These are phyloP conservation scores for Apis laboriosa DNA, from an alignment of 1,140 invertebrate genomes.

Conservation along the genomic window DNA sequence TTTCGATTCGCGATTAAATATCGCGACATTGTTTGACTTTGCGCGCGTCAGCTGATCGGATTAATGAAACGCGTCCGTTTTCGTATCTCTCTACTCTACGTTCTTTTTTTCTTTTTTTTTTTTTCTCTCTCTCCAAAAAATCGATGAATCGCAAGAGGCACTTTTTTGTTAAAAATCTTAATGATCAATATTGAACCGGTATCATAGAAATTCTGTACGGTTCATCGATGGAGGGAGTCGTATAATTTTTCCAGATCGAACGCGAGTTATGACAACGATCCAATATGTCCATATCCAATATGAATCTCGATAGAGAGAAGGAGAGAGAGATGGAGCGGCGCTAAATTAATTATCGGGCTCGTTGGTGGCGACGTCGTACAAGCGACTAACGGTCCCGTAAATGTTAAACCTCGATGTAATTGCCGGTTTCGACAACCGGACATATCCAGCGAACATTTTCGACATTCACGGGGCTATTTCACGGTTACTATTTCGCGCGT, in stretches of 20 bases:
- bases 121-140: too few species aligned
- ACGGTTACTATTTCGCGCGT: neutral
- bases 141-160: too few species aligned
- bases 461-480: neutral
- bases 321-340: constrained; percentile 26
- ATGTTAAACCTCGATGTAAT: constrained; percentile 12
- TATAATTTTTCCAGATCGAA: constrained; percentile 28
- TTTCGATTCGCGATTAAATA: neutral
- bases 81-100: neutral
- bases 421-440: neutral
- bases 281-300: too few species aligned
- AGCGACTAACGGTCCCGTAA: neutral
- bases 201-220: neutral
- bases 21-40: constrained; percentile 26
- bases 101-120: too few species aligned
- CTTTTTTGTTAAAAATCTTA: neutral
- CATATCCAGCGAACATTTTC: neutral
- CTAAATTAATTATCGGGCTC: constrained; percentile 54
- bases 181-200: neutral
- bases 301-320: neutral
- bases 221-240: too few species aligned
- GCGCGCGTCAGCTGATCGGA: constrained; percentile 1
- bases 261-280: neutral
- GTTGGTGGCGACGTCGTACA: constrained; percentile 4
- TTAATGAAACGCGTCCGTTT: neutral